Evolutionary conservation across 2,797 vertebrate species (phyloP), one percentile per base, ranked within the genome.

Genomic region (Enteromius paludinosus): DNA sequence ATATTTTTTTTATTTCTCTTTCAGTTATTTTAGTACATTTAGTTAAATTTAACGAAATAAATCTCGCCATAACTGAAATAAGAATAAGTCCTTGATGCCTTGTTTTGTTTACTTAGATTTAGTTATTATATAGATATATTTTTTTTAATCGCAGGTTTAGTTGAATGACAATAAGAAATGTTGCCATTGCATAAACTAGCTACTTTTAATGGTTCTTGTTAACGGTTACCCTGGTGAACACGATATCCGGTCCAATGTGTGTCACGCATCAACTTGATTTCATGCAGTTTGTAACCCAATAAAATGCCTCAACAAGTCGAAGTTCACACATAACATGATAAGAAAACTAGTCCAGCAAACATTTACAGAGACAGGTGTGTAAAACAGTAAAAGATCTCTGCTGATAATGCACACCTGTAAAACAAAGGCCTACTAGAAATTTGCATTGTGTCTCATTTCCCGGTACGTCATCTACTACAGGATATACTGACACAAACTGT

Each of bases 401-500:
- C n/a, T 41, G n/a, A 25, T 52, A 52, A 72, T 8, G 28, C 30
- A 54, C 47, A 74, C 72, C 72, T 74, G 33, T 5, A 25, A 41
- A 56, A 56, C 20, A 41, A 56, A 56, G 43, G 43, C 43, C 43
- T 35, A 10, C 47, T 15, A 35, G 47, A 35, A 11, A 73, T 54
- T 73, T 54, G 71, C 71, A 74, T 74, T 9, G 30, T 30, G 2
- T 74, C 49, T 56, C 18, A 3, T 74, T 74, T 74, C 71, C 49
- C 23, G 41, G 52, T 41, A 17, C 33, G 3, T 74, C 72, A 38
- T 3, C 18, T 6, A 54, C 66, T 45, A 20, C 25, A n/a, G 17
- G n/a, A 0, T 66, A 49, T 61, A 52, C 82, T 87, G 79, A 83
- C 35, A 28, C 76, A 38, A 78, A 4, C 52, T n/a, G 52, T n/a